Conservation (phyloP, 2,888 invertebrate species). For the Steinernema hermaphroditum region DNA sequence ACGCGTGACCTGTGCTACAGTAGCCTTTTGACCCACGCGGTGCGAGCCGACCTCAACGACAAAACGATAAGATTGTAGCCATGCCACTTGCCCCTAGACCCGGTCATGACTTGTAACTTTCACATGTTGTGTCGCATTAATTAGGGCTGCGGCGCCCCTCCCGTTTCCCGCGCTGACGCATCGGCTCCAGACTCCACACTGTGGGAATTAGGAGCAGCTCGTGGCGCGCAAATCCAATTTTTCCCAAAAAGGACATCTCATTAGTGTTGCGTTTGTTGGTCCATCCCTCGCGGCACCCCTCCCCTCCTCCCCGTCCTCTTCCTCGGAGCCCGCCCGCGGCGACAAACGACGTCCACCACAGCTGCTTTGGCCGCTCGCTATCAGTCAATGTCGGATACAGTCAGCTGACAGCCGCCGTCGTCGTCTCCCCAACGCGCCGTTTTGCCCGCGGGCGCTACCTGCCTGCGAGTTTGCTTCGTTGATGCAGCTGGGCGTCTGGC, state of each 20-base stretch:
- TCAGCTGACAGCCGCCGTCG: slow-evolving; percentile 23
- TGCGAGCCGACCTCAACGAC: too few relatives aligned
- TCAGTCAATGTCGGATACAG: slow-evolving; percentile 30
- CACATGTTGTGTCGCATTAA: too few relatives aligned
- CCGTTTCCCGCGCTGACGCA: too few relatives aligned
- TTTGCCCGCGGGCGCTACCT: slow-evolving; percentile 24
- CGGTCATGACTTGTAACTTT: too few relatives aligned
- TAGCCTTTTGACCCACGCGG: too few relatives aligned
- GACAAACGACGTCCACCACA: neutral
- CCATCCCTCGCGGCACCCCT: neutral
- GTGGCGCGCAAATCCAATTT: slow-evolving; percentile 31
- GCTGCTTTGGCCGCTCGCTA: slow-evolving; percentile 12
- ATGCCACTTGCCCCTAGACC: too few relatives aligned
- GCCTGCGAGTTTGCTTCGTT: slow-evolving; percentile 17
- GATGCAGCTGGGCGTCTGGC: neutral
- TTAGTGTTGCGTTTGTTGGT: slow-evolving; percentile 27
- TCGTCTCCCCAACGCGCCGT: neutral
- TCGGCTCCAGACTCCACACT: too few relatives aligned
- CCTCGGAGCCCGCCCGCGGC: slow-evolving; percentile 22
- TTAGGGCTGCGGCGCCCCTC: too few relatives aligned
- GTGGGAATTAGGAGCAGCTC: too few relatives aligned
- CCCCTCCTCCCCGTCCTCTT: neutral
- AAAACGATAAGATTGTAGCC: too few relatives aligned
- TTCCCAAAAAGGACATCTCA: slow-evolving; percentile 30
- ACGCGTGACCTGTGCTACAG: too few relatives aligned